Conservation (phyloP, 2,888 invertebrate genomes). For the Rapana venosa region DNA sequence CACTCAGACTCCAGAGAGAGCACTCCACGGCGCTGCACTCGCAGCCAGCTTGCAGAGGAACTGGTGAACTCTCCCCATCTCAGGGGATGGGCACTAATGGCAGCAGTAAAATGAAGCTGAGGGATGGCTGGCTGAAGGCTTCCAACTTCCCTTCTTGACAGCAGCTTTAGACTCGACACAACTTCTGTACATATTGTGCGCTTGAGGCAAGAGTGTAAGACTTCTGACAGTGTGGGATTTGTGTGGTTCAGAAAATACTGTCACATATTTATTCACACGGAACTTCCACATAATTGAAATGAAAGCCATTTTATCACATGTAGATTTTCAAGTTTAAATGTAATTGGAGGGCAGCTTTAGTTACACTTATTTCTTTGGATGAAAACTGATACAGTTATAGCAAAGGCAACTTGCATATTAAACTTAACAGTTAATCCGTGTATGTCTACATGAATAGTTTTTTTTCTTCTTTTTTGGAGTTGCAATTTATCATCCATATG, state of each 20-base stretch:
- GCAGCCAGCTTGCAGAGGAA: constrained; percentile 50
- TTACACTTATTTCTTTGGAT: not conserved
- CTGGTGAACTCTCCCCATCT: constrained; percentile 43
- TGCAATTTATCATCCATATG: not conserved
- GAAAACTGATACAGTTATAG: too few relatives aligned
- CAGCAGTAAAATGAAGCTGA: constrained; percentile 28
- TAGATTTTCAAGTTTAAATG: not conserved
- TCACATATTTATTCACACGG: too few relatives aligned
- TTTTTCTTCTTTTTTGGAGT: not conserved
- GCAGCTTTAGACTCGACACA: not conserved
- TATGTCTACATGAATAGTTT: not conserved
- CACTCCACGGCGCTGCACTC: constrained; percentile 52
- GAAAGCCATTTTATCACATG: not conserved
- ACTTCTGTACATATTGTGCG: too few relatives aligned
- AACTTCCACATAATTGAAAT: too few relatives aligned
- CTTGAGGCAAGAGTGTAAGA: not conserved
- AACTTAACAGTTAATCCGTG: too few relatives aligned
- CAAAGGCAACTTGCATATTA: too few relatives aligned
- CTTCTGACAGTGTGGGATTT: too few relatives aligned
- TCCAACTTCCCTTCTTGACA: constrained; percentile 43
- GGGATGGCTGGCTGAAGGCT: constrained; percentile 43
- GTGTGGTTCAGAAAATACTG: not conserved
- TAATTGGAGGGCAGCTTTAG: constrained; percentile 9
- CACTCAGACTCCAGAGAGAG: constrained; percentile 47
- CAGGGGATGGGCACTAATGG: constrained; percentile 20